Base-by-base conservation (phyloP, 92 coral and sea anemone species). In the Umimayanthus chanpuru region DNA sequence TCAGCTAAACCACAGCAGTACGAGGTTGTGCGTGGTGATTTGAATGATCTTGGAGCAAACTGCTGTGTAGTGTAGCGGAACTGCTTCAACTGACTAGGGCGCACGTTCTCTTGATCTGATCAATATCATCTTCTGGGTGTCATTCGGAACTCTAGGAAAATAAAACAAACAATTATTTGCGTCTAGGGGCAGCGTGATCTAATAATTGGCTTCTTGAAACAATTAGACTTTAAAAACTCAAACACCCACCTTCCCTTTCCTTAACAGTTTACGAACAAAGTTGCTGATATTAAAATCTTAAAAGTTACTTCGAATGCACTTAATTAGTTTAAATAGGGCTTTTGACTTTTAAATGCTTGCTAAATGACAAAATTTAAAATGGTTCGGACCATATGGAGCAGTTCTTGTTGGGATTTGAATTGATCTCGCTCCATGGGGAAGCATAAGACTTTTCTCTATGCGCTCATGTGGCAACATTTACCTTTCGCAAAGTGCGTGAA, bases 101-200 rank as follows among this genome's bases (percentile, higher is more conserved):
- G 25, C 43, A 56, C 84, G 84, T 55, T 55, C 81, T 80, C 47
- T 32, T 64, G 83, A 50, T 32, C 84, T 80, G 84, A 80, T 80
- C 70, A 80, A 58, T 58, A 80, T 80, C 84, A 80, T 80, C 84
- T 80, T 80, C 70, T 80, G 71, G 58, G 56, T 80, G 84, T 80
- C 84, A 80, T 80, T 80, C 84, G 84, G 84, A 80, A 80, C 58
- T 12, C 84, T 80, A 80, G 71, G 32, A 56, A 80, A 80, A 56
- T 80, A 80, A 80, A 80, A 80, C 72, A 80, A 80, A 53, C 84
- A 80, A 80, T 83, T 83, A 83, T 83, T 83, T 83, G 71, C 50
- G 87, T 83, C 78, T 83, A 50, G 67, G 25, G 61, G 18, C 38
- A 53, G 36, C 71, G 21, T 66, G 58, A 50, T 72, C 67, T 67